Evolutionary conservation across 1,140 invertebrate genomes (phyloP).

Genomic region (Nasonia giraulti): DNA sequence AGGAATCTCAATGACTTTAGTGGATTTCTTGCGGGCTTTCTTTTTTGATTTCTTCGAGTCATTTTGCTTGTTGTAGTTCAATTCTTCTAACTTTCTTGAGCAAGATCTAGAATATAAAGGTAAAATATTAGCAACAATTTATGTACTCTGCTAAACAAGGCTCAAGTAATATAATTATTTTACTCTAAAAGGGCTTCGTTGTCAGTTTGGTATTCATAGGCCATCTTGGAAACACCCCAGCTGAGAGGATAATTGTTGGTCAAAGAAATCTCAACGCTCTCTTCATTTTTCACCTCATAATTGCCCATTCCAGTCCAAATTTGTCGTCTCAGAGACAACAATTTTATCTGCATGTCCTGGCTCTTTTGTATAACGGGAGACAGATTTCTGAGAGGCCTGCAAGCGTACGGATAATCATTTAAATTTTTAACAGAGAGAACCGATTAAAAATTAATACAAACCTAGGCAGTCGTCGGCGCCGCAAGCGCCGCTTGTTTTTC

Average conservation of each 20-base stretch:
- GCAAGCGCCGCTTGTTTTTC: constrained; percentile 70
- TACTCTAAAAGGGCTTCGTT: constrained; percentile 75
- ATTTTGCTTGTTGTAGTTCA: constrained; percentile 71
- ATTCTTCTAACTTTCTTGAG: constrained; percentile 76
- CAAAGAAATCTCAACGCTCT: constrained; percentile 49
- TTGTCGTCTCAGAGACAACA: constrained; percentile 75
- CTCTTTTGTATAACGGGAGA: constrained; percentile 63
- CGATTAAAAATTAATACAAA: constrained; percentile 5
- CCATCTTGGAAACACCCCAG: constrained; percentile 77
- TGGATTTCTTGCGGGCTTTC: constrained; percentile 68
- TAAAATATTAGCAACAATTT: constrained; percentile 21
- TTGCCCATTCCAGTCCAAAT: constrained; percentile 74
- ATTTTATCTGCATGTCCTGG: constrained; percentile 76
- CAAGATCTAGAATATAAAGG: constrained; percentile 69
- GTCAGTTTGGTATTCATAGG: constrained; percentile 74
- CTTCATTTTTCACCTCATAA: constrained; percentile 37
- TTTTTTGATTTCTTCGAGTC: constrained; percentile 72
- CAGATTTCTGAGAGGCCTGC: constrained; percentile 59
- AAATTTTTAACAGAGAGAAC: constrained; percentile 14
- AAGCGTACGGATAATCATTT: constrained; percentile 27
- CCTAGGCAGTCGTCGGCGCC: constrained; percentile 66
- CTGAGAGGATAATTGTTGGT: constrained; percentile 71
- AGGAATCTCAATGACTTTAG: constrained; percentile 60
- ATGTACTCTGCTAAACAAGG: background rate
- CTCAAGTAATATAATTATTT: background rate